These are phyloP conservation scores for Chiloscyllium punctatum DNA, from an alignment of 2,797 vertebrate species.

Conservation along the genomic window DNA sequence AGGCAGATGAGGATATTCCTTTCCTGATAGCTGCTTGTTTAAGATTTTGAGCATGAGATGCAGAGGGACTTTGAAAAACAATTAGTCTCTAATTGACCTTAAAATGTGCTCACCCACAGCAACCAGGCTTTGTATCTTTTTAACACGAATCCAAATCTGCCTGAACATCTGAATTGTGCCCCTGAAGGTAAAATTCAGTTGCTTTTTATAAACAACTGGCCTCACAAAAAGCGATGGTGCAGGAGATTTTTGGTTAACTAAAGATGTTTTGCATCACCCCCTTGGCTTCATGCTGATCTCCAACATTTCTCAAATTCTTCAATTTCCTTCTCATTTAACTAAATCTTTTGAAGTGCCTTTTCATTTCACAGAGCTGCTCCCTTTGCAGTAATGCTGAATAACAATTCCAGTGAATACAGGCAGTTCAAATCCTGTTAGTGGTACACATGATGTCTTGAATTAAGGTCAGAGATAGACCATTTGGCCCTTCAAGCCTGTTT, in stretches of 20 bases:
- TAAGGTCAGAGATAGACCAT: too few relatives aligned
- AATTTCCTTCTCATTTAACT: background rate
- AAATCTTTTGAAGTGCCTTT: background rate
- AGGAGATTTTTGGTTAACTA: background rate
- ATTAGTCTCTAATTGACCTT: background rate
- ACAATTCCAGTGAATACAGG: background rate
- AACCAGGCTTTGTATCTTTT: background rate
- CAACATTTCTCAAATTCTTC: background rate
- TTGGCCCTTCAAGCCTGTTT: too few relatives aligned
- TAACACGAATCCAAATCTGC: too few relatives aligned
- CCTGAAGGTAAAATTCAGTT: background rate
- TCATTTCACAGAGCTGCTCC: background rate
- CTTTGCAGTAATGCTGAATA: background rate
- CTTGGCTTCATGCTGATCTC: background rate
- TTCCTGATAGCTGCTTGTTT: too few relatives aligned
- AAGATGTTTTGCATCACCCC: background rate
- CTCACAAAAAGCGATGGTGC: background rate
- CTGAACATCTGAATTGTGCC: background rate
- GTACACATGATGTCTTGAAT: background rate
- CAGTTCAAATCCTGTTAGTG: background rate
- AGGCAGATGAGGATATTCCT: too few relatives aligned
- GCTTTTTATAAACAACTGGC: background rate
- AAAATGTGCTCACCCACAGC: background rate
- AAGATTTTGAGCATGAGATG: too few relatives aligned
- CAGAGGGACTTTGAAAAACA: background rate